Evolutionary conservation across 2,888 invertebrate genomes (phyloP).

Genomic region (Chaetogeoica ovagalla): DNA sequence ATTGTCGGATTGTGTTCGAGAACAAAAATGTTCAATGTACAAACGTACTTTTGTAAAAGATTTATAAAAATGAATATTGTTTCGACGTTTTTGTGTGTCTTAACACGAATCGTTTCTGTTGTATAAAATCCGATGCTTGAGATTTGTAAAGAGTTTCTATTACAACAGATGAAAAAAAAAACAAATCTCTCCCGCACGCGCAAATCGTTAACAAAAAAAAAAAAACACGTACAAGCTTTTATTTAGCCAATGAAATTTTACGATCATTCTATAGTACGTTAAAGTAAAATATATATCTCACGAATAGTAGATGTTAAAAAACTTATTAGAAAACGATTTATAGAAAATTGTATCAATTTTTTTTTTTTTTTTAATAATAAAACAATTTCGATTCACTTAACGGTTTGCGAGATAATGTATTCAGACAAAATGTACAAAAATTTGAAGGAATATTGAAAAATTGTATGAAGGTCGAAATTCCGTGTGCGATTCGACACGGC

Average conservation of each 20-base stretch:
- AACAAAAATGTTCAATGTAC: constrained; percentile 6
- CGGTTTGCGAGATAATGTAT: too few species aligned
- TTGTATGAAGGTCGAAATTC: too few species aligned
- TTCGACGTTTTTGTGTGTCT: constrained; percentile 13
- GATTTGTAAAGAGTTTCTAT: constrained; percentile 11
- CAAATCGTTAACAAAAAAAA: neutral
- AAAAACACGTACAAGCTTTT: neutral
- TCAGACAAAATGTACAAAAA: too few species aligned
- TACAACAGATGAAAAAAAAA: neutral
- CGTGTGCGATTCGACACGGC: too few species aligned
- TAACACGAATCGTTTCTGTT: neutral
- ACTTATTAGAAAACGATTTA: too few species aligned
- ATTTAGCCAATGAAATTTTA: constrained; percentile 7
- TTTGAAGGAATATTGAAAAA: too few species aligned
- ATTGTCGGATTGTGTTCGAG: neutral
- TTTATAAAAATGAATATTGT: neutral
- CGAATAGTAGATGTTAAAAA: too few species aligned
- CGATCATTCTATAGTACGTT: too few species aligned
- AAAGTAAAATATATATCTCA: too few species aligned
- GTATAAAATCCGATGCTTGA: constrained; percentile 30
- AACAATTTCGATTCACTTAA: too few species aligned
- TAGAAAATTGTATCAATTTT: too few species aligned
- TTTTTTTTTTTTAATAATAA: too few species aligned
- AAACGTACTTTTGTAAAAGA: neutral
- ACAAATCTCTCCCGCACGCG: neutral